These are phyloP conservation scores for Erythrolamprus reginae DNA, from an alignment of 2,113 vertebrate genomes.

Conservation along the genomic window DNA sequence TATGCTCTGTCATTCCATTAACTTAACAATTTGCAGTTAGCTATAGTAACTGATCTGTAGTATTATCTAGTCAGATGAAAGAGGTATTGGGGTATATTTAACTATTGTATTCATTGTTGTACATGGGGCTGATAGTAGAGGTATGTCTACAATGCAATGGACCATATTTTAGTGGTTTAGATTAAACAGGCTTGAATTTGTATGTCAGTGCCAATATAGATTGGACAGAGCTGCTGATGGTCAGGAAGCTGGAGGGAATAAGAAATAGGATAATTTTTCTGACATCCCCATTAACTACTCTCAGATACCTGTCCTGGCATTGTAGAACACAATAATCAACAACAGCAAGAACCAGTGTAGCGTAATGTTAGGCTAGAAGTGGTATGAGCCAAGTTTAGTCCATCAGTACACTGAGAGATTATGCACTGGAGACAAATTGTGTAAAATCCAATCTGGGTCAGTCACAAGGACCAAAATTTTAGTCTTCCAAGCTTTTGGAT, in stretches of 20 bases:
- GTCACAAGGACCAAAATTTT: neutral
- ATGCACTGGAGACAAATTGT: neutral
- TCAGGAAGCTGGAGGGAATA: neutral
- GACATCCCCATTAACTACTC: neutral
- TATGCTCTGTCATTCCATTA: neutral
- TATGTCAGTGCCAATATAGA: neutral
- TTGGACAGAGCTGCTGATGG: neutral
- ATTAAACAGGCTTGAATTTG: neutral
- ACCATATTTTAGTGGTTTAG: neutral
- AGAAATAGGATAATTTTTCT: neutral
- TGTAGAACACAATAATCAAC: neutral
- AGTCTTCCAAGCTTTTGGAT: neutral
- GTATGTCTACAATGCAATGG: neutral
- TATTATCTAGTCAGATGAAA: neutral
- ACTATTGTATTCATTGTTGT: neutral
- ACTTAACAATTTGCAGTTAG: neutral
- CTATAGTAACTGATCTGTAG: neutral
- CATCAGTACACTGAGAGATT: neutral
- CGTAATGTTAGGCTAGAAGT: neutral
- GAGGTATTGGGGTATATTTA: neutral
- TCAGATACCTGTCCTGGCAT: neutral
- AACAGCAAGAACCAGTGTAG: neutral
- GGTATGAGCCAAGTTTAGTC: neutral
- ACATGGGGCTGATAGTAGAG: neutral
- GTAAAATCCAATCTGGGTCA: neutral